A percentile compares a stretch with the other conserved stretches of the same genome.
phyloP scores from a whole-genome alignment of 2,888 invertebrate species.

The Pyrrhia umbra region DNA sequence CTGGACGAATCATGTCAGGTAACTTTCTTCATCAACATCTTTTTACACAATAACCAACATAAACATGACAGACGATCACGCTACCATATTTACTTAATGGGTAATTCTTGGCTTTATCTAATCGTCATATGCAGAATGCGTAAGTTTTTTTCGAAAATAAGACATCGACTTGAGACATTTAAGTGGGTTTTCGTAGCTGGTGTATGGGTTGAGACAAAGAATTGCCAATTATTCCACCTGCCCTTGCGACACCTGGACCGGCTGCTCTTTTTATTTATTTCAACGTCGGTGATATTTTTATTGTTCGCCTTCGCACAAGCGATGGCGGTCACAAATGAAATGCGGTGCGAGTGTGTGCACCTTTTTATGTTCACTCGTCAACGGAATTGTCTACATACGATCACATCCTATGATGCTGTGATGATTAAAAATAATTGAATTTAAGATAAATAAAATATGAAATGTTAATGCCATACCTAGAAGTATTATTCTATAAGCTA shows the following conservation, averaged over 20 bases:
- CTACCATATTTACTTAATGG: slow-evolving; percentile 51
- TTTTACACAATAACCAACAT: slow-evolving; percentile 30
- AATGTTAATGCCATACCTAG: neutral
- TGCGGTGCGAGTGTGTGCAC: slow-evolving; percentile 70
- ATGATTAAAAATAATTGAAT: slow-evolving; percentile 17
- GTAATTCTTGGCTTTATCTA: slow-evolving; percentile 57
- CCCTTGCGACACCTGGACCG: slow-evolving; percentile 87
- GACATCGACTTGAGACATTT: slow-evolving; percentile 77
- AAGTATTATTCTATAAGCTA: neutral
- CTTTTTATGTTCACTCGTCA: slow-evolving; percentile 69
- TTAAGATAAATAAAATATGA: slow-evolving; percentile 5
- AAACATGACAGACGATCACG: slow-evolving; percentile 40
- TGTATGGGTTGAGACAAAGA: slow-evolving; percentile 87
- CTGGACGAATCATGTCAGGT: slow-evolving; percentile 8
- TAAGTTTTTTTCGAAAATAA: slow-evolving; percentile 72
- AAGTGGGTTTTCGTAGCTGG: slow-evolving; percentile 80
- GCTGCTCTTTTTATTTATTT: slow-evolving; percentile 89
- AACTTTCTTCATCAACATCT: slow-evolving; percentile 24
- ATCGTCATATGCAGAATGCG: slow-evolving; percentile 46
- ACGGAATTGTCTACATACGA: slow-evolving; percentile 64
- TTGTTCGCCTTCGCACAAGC: slow-evolving; percentile 82
- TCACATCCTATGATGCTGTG: slow-evolving; percentile 53
- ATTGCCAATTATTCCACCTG: slow-evolving; percentile 90
- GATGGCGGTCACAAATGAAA: slow-evolving; percentile 78
- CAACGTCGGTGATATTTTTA: slow-evolving; percentile 88